Conservation (phyloP, 1,140 invertebrate species). For the Euwallacea fornicatus region DNA sequence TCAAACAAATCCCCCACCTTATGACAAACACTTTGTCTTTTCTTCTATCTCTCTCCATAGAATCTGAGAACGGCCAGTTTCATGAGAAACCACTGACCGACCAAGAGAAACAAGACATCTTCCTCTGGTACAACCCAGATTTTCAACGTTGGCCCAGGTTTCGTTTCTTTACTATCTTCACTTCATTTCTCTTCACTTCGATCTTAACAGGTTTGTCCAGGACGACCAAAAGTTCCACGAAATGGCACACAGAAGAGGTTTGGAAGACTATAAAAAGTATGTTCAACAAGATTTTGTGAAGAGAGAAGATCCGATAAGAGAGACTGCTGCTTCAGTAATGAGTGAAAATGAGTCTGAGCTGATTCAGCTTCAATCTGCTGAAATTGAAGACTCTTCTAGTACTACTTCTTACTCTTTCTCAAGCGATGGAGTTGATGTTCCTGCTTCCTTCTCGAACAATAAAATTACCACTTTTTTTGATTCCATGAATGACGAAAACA, state of each 20-base stretch:
- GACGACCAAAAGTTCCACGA: constrained; percentile 15
- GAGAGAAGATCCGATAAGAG: constrained; percentile 13
- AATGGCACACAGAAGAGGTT: not conserved
- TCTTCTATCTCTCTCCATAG: too few species aligned
- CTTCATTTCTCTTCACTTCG: constrained; percentile 3
- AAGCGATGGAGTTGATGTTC: too few species aligned
- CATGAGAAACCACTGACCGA: constrained; percentile 8
- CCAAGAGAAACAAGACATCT: constrained; percentile 29
- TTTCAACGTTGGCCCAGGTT: constrained; percentile 33
- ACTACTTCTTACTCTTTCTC: too few species aligned
- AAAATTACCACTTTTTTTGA: too few species aligned
- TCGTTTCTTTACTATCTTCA: not conserved
- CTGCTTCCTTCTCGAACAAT: too few species aligned
- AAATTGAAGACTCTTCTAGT: not conserved
- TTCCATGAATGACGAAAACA: too few species aligned
- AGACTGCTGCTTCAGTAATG: not conserved
- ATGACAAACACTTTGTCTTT: too few species aligned
- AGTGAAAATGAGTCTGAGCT: not conserved
- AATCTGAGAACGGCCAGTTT: too few species aligned
- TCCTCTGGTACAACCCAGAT: constrained; percentile 31
- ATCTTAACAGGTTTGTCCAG: constrained; percentile 8
- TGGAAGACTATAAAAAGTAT: constrained; percentile 12
- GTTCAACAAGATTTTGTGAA: constrained; percentile 21
- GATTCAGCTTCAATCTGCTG: not conserved
- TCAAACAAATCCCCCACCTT: too few species aligned